phyloP scores from a whole-genome alignment of 2,113 vertebrate genomes.

The Mustelus asterias region DNA sequence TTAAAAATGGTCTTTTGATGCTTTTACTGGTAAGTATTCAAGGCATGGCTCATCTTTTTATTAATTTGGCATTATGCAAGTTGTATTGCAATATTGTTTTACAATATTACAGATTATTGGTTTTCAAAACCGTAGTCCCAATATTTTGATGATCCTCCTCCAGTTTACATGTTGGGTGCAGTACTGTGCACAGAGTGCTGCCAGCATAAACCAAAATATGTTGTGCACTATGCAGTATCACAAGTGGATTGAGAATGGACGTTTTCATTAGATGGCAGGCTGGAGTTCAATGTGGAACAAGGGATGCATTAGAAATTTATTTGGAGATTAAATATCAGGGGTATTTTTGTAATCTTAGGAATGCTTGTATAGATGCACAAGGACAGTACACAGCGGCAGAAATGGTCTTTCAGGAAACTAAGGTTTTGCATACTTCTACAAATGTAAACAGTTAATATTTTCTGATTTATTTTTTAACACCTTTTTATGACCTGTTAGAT shows the following conservation, averaged over 20 bases:
- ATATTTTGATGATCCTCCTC: slow-evolving; percentile 17
- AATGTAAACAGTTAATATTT: slow-evolving; percentile 25
- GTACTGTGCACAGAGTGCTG: not conserved
- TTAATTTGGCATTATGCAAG: not conserved
- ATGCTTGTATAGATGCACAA: slow-evolving; percentile 33
- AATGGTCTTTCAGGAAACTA: slow-evolving; percentile 19
- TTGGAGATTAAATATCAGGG: slow-evolving; percentile 17
- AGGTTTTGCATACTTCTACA: not conserved
- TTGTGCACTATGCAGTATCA: not conserved
- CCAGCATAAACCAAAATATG: slow-evolving; percentile 25
- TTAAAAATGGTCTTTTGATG: not conserved
- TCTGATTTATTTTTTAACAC: slow-evolving; percentile 24
- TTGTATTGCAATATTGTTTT: not conserved
- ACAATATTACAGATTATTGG: not conserved
- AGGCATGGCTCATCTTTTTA: not conserved
- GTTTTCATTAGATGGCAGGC: slow-evolving; percentile 29
- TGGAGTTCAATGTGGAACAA: slow-evolving; percentile 28
- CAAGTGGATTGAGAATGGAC: slow-evolving; percentile 13
- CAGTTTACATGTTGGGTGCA: not conserved
- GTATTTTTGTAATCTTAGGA: slow-evolving; percentile 29
- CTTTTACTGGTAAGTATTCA: not conserved
- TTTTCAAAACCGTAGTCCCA: not conserved
- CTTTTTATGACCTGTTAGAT: slow-evolving; percentile 5
- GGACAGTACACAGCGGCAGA: slow-evolving; percentile 29
- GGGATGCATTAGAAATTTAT: slow-evolving; percentile 28